Conservation (phyloP, 2,113 vertebrate genomes). For the Panthera uncia region DNA sequence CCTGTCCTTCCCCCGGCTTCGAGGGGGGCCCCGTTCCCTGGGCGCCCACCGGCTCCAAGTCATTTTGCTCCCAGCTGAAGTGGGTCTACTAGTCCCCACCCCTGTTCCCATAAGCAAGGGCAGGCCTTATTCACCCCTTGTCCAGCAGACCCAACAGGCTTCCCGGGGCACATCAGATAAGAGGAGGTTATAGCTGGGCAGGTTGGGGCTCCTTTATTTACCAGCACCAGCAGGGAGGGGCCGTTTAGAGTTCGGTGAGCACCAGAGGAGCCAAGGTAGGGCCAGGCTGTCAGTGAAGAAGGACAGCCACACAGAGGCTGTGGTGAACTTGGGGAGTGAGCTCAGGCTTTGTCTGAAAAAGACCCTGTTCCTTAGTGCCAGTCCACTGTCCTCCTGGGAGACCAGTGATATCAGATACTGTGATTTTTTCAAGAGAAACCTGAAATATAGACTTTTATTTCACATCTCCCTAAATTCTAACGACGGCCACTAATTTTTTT, state of each 20-base stretch:
- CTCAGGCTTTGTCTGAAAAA: background rate
- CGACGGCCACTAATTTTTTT: background rate
- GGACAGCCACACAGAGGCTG: background rate
- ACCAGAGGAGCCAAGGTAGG: background rate
- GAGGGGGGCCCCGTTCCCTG: background rate
- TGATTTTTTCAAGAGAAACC: background rate
- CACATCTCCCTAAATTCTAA: background rate
- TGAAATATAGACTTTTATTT: background rate
- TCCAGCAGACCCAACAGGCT: background rate
- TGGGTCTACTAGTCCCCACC: background rate
- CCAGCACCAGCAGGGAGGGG: background rate
- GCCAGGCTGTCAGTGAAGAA: background rate
- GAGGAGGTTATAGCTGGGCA: background rate
- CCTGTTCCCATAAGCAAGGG: slow-evolving; percentile 22
- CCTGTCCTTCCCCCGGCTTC: background rate
- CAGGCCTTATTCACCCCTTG: slow-evolving; percentile 28
- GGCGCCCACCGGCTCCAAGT: background rate
- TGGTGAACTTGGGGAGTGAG: background rate
- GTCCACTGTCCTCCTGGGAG: background rate
- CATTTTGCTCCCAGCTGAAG: background rate
- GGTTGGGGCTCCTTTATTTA: slow-evolving; percentile 11
- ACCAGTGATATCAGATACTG: background rate
- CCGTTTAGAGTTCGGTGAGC: background rate
- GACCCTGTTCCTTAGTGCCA: background rate
- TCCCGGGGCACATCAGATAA: slow-evolving; percentile 61